phyloP scores from a whole-genome alignment of 2,113 vertebrate genomes.

The Hippocampus mohnikei region DNA sequence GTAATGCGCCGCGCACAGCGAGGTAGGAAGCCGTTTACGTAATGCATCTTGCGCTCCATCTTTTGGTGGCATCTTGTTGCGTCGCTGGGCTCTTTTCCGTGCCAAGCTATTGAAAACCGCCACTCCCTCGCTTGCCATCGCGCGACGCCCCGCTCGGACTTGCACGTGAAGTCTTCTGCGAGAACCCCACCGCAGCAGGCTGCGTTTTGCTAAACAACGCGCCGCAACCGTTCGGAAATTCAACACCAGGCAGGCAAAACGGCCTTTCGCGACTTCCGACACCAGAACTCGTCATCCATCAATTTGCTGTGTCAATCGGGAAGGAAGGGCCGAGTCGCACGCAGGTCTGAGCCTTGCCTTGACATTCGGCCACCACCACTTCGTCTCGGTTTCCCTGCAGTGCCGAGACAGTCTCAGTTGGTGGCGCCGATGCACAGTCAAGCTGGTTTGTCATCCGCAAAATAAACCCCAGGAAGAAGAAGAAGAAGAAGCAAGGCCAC shows the following conservation, averaged over 20 bases:
- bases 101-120: not conserved
- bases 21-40: conserved; percentile 70
- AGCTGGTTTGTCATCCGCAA: not conserved
- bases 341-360: too few relatives aligned
- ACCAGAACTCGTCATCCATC: not conserved
- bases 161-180: too few relatives aligned
- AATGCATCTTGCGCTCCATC: conserved; percentile 36
- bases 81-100: not conserved
- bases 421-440: not conserved
- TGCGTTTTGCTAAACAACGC: not conserved
- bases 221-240: not conserved
- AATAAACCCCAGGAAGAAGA: not conserved
- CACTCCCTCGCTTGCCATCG: not conserved
- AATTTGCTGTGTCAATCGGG: too few relatives aligned
- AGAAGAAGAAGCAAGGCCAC: not conserved
- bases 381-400: not conserved
- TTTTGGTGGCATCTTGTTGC: conserved; percentile 22
- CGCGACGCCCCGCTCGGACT: too few relatives aligned
- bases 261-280: not conserved
- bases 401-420: not conserved
- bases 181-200: not conserved
- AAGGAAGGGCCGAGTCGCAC: too few relatives aligned
- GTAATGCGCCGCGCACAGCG: conserved; percentile 49
- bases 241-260: too few relatives aligned
- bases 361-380: not conserved